phyloP scores from a whole-genome alignment of 2,888 invertebrate species.

The Trachelus stipa region DNA sequence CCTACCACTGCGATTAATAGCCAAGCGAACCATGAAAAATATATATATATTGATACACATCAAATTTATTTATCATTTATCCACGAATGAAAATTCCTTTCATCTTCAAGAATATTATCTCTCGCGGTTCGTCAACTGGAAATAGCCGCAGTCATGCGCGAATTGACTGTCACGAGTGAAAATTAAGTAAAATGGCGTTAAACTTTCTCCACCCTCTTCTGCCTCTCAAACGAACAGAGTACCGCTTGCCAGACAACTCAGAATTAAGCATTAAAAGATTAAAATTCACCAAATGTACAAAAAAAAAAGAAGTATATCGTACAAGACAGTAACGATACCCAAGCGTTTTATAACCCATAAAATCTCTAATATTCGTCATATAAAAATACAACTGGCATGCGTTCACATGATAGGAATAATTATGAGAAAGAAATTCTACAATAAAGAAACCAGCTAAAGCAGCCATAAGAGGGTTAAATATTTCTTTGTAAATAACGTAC shows the following conservation, averaged over 20 bases:
- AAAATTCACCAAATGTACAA: background rate
- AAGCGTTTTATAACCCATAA: background rate
- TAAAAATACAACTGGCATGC: background rate
- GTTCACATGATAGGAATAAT: background rate
- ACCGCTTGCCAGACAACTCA: no score
- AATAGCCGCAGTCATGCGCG: constrained; percentile 5
- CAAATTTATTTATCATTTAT: background rate
- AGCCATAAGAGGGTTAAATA: background rate
- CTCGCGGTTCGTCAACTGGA: constrained; percentile 8
- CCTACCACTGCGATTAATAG: background rate
- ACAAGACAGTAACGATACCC: background rate
- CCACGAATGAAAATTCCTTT: background rate
- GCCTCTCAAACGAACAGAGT: background rate
- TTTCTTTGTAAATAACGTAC: background rate
- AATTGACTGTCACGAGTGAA: background rate
- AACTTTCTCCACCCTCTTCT: background rate
- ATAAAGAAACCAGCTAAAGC: background rate
- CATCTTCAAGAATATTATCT: constrained; percentile 1
- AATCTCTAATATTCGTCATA: background rate
- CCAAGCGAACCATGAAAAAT: background rate
- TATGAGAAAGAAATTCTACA: background rate
- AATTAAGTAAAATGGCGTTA: constrained; percentile 6
- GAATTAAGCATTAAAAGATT: no score
- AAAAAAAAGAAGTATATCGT: background rate
- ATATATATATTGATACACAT: background rate